phyloP scores from a whole-genome alignment of 2,888 invertebrate species.

The Onthophagus sagittarius region DNA sequence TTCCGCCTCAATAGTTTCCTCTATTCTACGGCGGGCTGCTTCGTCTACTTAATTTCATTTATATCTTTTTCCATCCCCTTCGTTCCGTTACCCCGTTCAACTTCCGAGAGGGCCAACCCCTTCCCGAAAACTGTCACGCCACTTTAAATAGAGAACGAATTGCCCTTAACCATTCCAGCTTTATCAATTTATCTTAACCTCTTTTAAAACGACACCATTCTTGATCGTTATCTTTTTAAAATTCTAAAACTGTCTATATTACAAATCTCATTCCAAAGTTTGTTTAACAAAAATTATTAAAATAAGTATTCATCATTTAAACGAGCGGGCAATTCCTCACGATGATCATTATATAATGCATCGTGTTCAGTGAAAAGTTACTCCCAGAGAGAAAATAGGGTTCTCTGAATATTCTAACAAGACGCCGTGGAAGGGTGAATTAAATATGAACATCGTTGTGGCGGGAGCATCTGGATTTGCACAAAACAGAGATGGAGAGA shows the following conservation, averaged over 20 bases:
- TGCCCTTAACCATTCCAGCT: slow-evolving; percentile 12
- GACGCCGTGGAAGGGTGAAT: neutral
- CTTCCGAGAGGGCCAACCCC: neutral
- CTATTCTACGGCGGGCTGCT: slow-evolving; percentile 5
- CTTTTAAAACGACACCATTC: slow-evolving; percentile 3
- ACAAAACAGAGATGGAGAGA: neutral
- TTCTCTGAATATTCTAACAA: neutral
- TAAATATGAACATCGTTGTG: neutral
- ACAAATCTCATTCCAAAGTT: too few species aligned
- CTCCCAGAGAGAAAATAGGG: neutral
- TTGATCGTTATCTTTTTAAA: slow-evolving; percentile 4
- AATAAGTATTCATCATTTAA: neutral
- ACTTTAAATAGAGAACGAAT: slow-evolving; percentile 12
- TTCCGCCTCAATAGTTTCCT: slow-evolving; percentile 14
- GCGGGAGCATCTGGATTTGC: neutral
- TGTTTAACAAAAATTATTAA: too few species aligned
- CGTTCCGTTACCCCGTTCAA: neutral
- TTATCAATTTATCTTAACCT: slow-evolving; percentile 12
- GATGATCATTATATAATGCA: neutral
- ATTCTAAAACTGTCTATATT: neutral
- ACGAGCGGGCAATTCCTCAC: neutral
- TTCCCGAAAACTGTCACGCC: slow-evolving; percentile 9
- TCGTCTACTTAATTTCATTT: slow-evolving; percentile 13
- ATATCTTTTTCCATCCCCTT: slow-evolving; percentile 5
- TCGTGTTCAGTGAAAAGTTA: neutral